Evolutionary conservation across 1,140 invertebrate genomes (phyloP).

Genomic region (Caerostris darwini): DNA sequence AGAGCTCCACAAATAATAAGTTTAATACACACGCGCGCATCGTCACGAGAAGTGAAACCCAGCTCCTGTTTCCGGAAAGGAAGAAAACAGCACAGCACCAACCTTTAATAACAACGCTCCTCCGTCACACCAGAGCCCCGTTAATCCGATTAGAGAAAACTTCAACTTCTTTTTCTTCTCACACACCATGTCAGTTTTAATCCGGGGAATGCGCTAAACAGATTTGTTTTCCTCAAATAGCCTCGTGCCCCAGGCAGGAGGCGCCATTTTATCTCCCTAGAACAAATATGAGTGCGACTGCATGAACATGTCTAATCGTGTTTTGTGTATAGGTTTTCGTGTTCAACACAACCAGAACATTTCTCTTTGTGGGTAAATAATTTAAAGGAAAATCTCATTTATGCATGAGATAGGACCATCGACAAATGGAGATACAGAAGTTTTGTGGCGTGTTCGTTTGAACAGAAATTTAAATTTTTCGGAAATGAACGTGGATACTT

Average conservation of each 20-base stretch:
- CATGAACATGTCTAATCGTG: background rate
- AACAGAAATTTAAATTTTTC: no score
- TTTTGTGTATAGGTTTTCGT: background rate
- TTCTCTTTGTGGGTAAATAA: background rate
- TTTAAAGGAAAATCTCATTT: background rate
- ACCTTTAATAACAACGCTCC: conserved; percentile 12
- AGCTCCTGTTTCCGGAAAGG: background rate
- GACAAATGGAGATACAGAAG: background rate
- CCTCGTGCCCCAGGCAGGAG: background rate
- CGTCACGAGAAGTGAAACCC: background rate
- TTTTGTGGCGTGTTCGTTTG: no score
- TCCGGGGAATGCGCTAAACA: background rate
- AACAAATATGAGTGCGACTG: background rate
- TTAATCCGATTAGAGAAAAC: conserved; percentile 36
- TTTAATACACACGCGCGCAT: background rate
- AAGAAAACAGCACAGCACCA: background rate
- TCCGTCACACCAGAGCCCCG: conserved; percentile 21
- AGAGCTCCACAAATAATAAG: background rate
- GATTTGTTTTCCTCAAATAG: conserved; percentile 2
- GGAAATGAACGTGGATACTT: no score
- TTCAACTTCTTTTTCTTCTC: background rate
- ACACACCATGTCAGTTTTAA: background rate
- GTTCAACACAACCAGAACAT: background rate
- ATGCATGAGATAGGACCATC: background rate
- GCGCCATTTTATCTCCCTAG: background rate